A percentile compares a stretch with the other conserved stretches of the same genome.
phyloP scores from a whole-genome alignment of 2,797 vertebrate genomes.

The Uromys caudimaculatus region DNA sequence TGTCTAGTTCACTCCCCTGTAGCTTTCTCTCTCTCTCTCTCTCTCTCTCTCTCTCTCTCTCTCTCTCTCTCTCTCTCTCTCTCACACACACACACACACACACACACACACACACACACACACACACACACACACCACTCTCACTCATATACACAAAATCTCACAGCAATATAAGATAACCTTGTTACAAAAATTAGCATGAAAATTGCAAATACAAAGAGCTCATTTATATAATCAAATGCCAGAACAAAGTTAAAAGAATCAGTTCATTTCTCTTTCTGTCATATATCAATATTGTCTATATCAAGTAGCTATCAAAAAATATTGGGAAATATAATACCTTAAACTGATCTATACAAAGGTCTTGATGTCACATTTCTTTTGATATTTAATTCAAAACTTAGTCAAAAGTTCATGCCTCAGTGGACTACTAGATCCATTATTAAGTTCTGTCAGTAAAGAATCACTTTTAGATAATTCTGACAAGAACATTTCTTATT shows the following conservation, averaged over 20 bases:
- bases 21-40: background rate
- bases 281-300: background rate
- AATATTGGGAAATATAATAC: background rate
- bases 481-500: background rate
- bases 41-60: background rate
- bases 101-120: background rate
- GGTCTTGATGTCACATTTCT: background rate
- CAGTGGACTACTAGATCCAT: background rate
- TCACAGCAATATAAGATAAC: background rate
- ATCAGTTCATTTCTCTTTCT: background rate
- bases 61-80: no score
- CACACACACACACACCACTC: no score
- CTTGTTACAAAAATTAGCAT: background rate
- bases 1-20: background rate
- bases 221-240: background rate
- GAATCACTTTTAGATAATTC: slow-evolving; percentile 59
- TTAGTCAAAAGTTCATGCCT: slow-evolving; percentile 53
- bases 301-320: background rate
- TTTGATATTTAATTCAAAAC: slow-evolving; percentile 66
- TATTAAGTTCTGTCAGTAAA: slow-evolving; percentile 63
- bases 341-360: background rate
- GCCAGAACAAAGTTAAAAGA: background rate
- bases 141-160: background rate
- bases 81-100: background rate
- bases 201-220: background rate